Conservation (phyloP, 2,797 vertebrate genomes). For the Botia almorhae region DNA sequence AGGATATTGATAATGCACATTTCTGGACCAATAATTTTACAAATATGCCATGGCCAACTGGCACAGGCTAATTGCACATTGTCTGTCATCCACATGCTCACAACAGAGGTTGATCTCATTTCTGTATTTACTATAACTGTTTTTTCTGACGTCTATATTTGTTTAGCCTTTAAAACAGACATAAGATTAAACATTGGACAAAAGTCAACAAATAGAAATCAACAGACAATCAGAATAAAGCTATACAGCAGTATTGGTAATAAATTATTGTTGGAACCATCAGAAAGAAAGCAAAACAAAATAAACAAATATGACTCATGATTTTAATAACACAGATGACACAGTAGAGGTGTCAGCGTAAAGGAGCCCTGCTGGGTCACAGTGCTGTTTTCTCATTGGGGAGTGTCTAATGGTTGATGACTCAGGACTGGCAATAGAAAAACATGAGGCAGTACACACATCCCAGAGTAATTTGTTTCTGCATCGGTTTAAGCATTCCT, state of each 20-base stretch:
- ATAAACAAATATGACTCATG: constrained; percentile 55
- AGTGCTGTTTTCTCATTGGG: constrained; percentile 72
- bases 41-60: neutral
- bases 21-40: constrained; percentile 7
- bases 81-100: constrained; percentile 51
- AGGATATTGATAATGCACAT: neutral
- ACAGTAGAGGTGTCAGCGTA: constrained; percentile 55
- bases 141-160: constrained; percentile 50
- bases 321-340: constrained; percentile 62
- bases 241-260: constrained; percentile 65
- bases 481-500: constrained; percentile 34
- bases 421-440: constrained; percentile 32
- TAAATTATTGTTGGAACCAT: constrained; percentile 71
- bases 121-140: constrained; percentile 26
- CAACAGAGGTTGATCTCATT: constrained; percentile 45
- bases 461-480: constrained; percentile 24
- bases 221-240: constrained; percentile 56
- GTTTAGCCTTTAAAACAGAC: constrained; percentile 61
- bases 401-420: constrained; percentile 16
- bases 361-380: constrained; percentile 65
- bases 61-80: constrained; percentile 49
- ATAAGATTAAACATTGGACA: constrained; percentile 35
- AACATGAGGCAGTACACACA: constrained; percentile 28
- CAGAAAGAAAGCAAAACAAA: constrained; percentile 39
- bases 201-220: constrained; percentile 50